Evolutionary conservation across 1,140 invertebrate species (phyloP), one percentile per base, ranked within the genome.

Genomic region (Drosophila sucinea): DNA sequence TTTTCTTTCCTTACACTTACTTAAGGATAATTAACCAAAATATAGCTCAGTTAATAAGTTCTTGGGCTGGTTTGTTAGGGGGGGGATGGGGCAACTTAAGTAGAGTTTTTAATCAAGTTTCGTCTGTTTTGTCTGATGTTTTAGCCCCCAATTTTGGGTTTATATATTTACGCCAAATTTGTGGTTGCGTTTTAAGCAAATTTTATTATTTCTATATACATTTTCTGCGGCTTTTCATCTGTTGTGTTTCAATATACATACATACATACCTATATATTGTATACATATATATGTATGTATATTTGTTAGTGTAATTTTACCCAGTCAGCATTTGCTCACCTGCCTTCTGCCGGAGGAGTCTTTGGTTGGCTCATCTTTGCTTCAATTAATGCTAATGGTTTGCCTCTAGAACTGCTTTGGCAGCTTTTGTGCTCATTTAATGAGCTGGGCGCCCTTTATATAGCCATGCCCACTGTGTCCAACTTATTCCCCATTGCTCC

Each of bases 381-480:
- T 35, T 67, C 72, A 87, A 87, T 89, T 83, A 83, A 80, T 74
- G 67, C 67, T 68, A 78, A 87, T 71, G 40, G 72, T 44, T 67
- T 69, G 66, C 62, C 65, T 63, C 79, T 67, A 66, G 44, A 67
- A 58, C 63, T 35, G 60, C 64, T 54, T 5, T 27, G 58, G 66
- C 69, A 62, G 62, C 68, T 63, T 65, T 66, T 68, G 35, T 60
- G 72, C 63, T 27, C 60, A 55, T 74, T 70, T 79, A 86, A 83
- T 69, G 70, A 67, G 62, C 57, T 74, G 23, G 27, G 51, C 6
- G 44, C 44, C 44, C 44, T 51, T 51, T 51, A 51, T 51, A 51
- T 51, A 27, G 44, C 44, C 44, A 51, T 51, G 44, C 44, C 44
- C 44, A 51, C 44, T 27, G 25, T 51, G 44, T 51, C 44, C 44